Evolutionary conservation across 2,888 invertebrate genomes (phyloP), one percentile per base, ranked within the genome.

Genomic region (Eupithecia vulgata): DNA sequence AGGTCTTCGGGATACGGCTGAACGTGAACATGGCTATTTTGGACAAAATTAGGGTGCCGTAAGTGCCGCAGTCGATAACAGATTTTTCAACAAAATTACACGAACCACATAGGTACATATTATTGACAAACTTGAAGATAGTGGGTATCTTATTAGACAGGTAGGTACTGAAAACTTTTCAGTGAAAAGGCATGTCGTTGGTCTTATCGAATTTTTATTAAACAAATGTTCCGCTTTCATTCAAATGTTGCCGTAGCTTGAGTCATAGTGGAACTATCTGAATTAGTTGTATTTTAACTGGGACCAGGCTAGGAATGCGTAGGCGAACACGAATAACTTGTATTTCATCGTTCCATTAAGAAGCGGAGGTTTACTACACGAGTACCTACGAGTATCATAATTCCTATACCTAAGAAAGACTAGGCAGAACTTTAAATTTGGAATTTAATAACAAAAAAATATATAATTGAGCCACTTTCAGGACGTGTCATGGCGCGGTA

Each of bases 1-100:
- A 83, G 82, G 82, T 86, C 83, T 83, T 83, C 81, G 81, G 73
- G 78, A 77, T 79, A 81, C 72, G 75, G 52, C 25, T 57, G 57
- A 57, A 25, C 83, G 85, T 91, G 74, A 79, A 77, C 79, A 81
- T 70, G 75, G 83, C 85, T 91, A 91, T 92, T 92, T 91, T 83
- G 73, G 88, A 87, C 81, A 67, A 81, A 78, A 78, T 80, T 83
- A 80, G 88, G 88, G 75, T 72, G 72, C 57, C 42, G 35, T 34
- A 59, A 85, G 70, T 70, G 75, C 81, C n/a, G 80, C 77, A 78
- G 72, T 66, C 69, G 70, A 74, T 74, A 78, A 77, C 74, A 80
- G 81, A 79, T 78, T 84, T 79, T 83, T 76, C 75, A 71, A 76
- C 77, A 78, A 78, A 83, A 81, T 75, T 72, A 80, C 76, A 77